Evolutionary conservation across 2,113 vertebrate species (phyloP).

Genomic region (Clarias macrocephalus): DNA sequence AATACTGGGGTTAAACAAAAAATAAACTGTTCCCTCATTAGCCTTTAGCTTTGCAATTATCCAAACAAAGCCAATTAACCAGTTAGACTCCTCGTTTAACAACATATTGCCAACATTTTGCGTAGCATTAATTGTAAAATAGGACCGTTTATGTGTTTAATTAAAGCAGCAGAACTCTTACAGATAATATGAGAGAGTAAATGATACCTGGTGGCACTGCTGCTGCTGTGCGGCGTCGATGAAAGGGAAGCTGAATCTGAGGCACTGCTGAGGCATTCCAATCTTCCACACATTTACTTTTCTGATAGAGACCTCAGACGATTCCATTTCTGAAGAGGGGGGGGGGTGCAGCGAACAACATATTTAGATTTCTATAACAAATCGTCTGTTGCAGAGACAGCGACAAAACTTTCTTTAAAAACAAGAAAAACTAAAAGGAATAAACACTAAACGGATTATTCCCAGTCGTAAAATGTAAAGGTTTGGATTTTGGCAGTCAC

Average conservation of each 20-base stretch:
- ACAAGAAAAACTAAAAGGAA: background rate
- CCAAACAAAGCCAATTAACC: background rate
- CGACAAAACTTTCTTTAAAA: background rate
- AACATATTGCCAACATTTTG: background rate
- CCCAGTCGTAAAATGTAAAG: background rate
- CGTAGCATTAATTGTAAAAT: conserved; percentile 12
- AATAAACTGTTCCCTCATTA: no score
- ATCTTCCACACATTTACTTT: conserved; percentile 76
- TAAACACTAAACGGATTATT: background rate
- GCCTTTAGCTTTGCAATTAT: background rate
- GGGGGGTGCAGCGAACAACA: background rate
- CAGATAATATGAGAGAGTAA: background rate
- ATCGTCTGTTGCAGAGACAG: background rate
- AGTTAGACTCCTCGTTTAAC: background rate
- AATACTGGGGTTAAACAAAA: background rate
- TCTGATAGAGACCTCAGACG: conserved; percentile 63
- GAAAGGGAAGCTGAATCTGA: conserved; percentile 79
- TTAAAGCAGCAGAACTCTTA: background rate
- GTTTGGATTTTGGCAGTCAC: background rate
- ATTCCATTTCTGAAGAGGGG: conserved; percentile 51
- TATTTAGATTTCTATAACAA: background rate
- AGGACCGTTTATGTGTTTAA: background rate
- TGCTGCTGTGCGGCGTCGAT: conserved; percentile 79
- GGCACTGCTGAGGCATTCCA: conserved; percentile 72
- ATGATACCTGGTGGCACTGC: conserved; percentile 77